Conservation (phyloP, 2,113 vertebrate species). For the Promerops cafer region DNA sequence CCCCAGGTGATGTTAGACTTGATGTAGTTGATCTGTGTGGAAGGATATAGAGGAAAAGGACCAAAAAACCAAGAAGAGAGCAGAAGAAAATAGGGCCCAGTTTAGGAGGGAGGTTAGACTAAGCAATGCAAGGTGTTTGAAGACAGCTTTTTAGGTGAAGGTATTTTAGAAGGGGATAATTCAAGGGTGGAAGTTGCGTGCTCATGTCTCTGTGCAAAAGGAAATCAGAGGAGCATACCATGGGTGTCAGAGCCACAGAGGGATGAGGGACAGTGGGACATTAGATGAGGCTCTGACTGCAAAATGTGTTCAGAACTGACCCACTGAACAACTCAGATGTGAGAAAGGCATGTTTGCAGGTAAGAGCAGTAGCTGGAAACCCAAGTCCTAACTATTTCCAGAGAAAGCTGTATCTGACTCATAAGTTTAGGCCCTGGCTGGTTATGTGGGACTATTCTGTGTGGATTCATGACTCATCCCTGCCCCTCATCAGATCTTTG, state of each 20-base stretch:
- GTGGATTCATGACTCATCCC: background rate
- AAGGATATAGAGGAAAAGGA: background rate
- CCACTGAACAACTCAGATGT: background rate
- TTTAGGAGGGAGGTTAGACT: background rate
- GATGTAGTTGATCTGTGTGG: background rate
- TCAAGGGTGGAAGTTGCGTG: background rate
- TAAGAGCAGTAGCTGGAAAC: background rate
- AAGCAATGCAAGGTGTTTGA: background rate
- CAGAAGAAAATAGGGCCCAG: background rate
- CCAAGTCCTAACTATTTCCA: background rate
- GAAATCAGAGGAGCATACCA: background rate
- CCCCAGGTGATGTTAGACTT: background rate
- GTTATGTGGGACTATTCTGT: background rate
- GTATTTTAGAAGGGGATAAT: background rate
- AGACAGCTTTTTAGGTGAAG: background rate
- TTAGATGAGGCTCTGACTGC: background rate
- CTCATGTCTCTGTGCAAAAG: background rate
- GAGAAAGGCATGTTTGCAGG: background rate
- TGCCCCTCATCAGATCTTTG: background rate
- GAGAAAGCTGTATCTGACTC: background rate
- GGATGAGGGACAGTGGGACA: background rate
- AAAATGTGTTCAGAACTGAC: background rate
- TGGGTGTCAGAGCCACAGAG: background rate
- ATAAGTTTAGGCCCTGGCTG: background rate
- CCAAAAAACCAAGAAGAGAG: background rate